These are phyloP conservation scores for Lepidurus arcticus DNA, from an alignment of 1,140 invertebrate species.

Conservation along the genomic window DNA sequence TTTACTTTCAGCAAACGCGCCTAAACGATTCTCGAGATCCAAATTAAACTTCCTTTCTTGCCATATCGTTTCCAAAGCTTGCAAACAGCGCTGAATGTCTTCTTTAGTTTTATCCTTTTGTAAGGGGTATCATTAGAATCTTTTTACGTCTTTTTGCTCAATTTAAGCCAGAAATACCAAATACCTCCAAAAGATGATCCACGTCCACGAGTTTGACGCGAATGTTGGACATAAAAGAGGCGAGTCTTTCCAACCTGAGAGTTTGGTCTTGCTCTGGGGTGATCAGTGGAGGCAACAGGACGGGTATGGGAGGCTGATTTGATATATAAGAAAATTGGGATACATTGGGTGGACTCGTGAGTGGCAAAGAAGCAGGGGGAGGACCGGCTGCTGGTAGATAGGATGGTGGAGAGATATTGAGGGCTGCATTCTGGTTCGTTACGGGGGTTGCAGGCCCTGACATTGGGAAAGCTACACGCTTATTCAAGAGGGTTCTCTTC, in stretches of 20 bases:
- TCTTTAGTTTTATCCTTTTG: neutral
- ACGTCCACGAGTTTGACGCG: conserved; percentile 20
- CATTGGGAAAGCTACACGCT: conserved; percentile 33
- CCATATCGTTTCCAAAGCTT: neutral
- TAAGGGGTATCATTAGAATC: neutral
- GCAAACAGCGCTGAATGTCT: neutral
- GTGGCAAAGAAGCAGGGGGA: neutral
- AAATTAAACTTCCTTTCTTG: neutral
- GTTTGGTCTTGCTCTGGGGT: neutral
- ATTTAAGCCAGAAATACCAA: neutral
- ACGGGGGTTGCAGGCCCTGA: neutral
- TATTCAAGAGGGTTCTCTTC: conserved; percentile 29
- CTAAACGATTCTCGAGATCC: neutral
- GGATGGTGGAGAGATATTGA: conserved; percentile 17
- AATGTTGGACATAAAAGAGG: neutral
- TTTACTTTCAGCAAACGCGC: neutral
- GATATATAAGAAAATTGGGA: neutral
- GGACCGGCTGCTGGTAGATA: neutral
- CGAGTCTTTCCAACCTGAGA: neutral
- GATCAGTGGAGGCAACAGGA: neutral
- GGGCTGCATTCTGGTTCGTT: neutral
- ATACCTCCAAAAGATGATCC: conserved; percentile 19
- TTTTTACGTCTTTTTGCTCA: neutral
- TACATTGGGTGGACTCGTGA: neutral
- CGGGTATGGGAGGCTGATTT: neutral